phyloP scores from a whole-genome alignment of 2,888 invertebrate genomes.

The Oligia strigilis region DNA sequence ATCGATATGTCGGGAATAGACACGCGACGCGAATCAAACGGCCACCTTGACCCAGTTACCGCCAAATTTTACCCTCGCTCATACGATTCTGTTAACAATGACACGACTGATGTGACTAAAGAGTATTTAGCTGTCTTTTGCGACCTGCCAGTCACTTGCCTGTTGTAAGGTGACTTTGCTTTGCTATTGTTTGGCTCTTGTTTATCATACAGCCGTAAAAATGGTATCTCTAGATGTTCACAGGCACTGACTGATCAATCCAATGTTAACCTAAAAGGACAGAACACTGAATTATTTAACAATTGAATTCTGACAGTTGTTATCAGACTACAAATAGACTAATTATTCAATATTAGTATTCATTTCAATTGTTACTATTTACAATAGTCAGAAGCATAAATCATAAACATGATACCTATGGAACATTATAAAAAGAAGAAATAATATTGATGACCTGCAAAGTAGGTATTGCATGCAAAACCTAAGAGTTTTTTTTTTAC shows the following conservation, averaged over 20 bases:
- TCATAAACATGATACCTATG: neutral
- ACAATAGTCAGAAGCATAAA: slow-evolving; percentile 14
- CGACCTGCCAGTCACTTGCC: slow-evolving; percentile 40
- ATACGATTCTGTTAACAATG: slow-evolving; percentile 60
- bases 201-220: slow-evolving; percentile 24
- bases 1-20: slow-evolving; percentile 70
- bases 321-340: slow-evolving; percentile 6
- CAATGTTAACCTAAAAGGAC: slow-evolving; percentile 13
- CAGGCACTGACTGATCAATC: slow-evolving; percentile 13
- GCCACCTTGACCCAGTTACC: slow-evolving; percentile 74
- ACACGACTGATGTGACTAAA: slow-evolving; percentile 39
- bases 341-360: slow-evolving; percentile 22
- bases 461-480: neutral
- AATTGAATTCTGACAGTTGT: slow-evolving; percentile 12
- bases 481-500: neutral
- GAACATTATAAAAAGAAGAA: slow-evolving; percentile 4
- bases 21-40: slow-evolving; percentile 71
- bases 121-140: slow-evolving; percentile 40
- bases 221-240: slow-evolving; percentile 2
- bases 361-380: slow-evolving; percentile 4
- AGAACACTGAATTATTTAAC: slow-evolving; percentile 8
- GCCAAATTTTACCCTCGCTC: slow-evolving; percentile 62
- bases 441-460: slow-evolving; percentile 5
- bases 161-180: slow-evolving; percentile 39
- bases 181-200: slow-evolving; percentile 40